Evolutionary conservation across 2,113 vertebrate species (phyloP).

Genomic region (Hemiprocne comata): DNA sequence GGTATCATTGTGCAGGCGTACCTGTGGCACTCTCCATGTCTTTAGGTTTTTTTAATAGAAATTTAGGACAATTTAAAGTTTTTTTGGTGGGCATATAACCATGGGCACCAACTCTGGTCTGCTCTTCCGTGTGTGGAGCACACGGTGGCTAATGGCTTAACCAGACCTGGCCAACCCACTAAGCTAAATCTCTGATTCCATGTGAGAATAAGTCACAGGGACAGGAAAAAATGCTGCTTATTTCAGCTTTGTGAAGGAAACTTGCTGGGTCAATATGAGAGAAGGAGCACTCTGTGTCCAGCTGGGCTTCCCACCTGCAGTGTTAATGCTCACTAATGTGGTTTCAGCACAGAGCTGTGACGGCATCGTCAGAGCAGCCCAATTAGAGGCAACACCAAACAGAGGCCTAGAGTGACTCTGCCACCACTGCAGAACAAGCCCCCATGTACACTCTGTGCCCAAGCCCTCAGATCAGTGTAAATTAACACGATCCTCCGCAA

Average conservation of each 20-base stretch:
- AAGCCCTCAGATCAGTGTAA: neutral
- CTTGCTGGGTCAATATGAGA: neutral
- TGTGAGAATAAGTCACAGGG: neutral
- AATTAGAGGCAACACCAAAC: neutral
- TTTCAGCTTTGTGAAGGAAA: neutral
- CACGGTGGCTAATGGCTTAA: neutral
- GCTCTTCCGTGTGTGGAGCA: rapidly evolving
- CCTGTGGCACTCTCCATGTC: neutral
- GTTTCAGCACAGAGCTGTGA: neutral
- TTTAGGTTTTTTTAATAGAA: neutral
- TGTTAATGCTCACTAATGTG: rapidly evolving
- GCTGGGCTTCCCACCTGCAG: rapidly evolving
- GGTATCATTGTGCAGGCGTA: neutral
- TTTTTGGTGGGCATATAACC: neutral
- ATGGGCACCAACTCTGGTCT: neutral
- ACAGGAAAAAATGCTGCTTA: neutral
- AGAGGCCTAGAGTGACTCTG: neutral
- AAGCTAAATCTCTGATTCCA: neutral
- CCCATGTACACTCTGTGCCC: neutral
- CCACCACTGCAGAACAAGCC: neutral
- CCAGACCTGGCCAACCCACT: neutral
- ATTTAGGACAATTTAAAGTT: neutral
- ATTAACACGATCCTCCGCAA: neutral
- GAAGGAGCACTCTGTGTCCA: neutral
- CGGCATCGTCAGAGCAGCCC: neutral